A percentile compares a stretch with the other conserved stretches of the same genome.
Evolutionary conservation across 2,113 vertebrate genomes (phyloP).

Genomic region (human): GRCh38 chr4:176147501-176148000

Average conservation of each 20-base stretch:
- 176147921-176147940: neutral
- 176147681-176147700: neutral
- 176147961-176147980: neutral
- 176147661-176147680: neutral
- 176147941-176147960: neutral
- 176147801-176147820: neutral
- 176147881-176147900: neutral
- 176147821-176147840: neutral
- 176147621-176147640: neutral
- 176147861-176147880: neutral
- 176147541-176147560: neutral
- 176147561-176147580: neutral
- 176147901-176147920: neutral
- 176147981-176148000: neutral
- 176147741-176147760: too few species aligned
- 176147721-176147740: too few species aligned
- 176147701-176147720: neutral
- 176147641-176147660: conserved; percentile 2
- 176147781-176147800: neutral
- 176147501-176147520: neutral
- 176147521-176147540: neutral
- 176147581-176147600: neutral
- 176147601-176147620: neutral
- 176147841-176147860: neutral
- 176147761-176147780: neutral